Evolutionary conservation across 2,888 invertebrate genomes (phyloP).

Genomic region (Watsonalla cultraria): DNA sequence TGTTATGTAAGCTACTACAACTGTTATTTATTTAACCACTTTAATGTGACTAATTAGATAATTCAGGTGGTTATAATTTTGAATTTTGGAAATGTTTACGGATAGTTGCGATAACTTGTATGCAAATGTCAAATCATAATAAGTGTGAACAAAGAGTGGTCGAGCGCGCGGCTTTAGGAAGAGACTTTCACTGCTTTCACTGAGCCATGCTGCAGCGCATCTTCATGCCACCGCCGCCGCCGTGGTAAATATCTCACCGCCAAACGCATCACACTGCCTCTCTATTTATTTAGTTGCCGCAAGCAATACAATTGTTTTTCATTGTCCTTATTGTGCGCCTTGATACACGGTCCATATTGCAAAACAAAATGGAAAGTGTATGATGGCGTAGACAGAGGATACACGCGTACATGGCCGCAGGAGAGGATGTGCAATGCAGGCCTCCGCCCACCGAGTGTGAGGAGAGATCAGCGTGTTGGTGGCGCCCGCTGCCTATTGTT

Average conservation of each 20-base stretch:
- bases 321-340: slow-evolving; percentile 57
- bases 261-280: slow-evolving; percentile 43
- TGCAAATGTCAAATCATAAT: slow-evolving; percentile 31
- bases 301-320: slow-evolving; percentile 62
- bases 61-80: not conserved
- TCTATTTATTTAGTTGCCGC: slow-evolving; percentile 69
- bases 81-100: not conserved
- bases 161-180: slow-evolving; percentile 23
- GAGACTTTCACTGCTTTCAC: slow-evolving; percentile 76
- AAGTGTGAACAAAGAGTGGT: slow-evolving; percentile 45
- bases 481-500: slow-evolving; percentile 57
- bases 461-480: slow-evolving; percentile 58
- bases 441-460: slow-evolving; percentile 52
- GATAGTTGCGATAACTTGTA: slow-evolving; percentile 6
- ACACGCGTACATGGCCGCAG: slow-evolving; percentile 50
- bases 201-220: slow-evolving; percentile 52
- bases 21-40: too few relatives aligned
- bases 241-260: slow-evolving; percentile 38
- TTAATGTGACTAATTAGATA: not conserved
- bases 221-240: slow-evolving; percentile 36
- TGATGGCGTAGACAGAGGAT: slow-evolving; percentile 49
- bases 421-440: slow-evolving; percentile 65
- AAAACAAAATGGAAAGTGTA: slow-evolving; percentile 70
- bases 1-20: too few relatives aligned
- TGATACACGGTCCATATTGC: slow-evolving; percentile 54